Evolutionary conservation across 2,888 invertebrate species (phyloP).

Genomic region (Leptopilina myrica): DNA sequence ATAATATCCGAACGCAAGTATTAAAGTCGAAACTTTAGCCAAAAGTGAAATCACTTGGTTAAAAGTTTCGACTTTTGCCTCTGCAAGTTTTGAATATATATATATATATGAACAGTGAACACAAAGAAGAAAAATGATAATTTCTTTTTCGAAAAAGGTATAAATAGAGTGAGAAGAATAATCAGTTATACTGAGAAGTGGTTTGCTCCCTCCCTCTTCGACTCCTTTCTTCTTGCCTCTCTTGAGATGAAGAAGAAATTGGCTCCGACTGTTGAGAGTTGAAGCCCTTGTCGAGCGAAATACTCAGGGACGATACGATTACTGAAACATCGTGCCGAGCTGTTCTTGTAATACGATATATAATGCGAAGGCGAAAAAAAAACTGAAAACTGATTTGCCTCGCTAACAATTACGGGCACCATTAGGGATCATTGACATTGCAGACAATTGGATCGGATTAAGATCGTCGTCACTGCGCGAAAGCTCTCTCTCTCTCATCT

Average conservation of each 20-base stretch:
- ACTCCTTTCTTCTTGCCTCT: no score
- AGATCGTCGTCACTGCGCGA: slow-evolving; percentile 22
- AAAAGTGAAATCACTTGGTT: no score
- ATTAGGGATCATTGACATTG: slow-evolving; percentile 39
- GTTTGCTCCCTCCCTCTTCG: neutral
- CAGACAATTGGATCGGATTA: slow-evolving; percentile 40
- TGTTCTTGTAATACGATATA: slow-evolving; percentile 38
- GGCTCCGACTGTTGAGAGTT: slow-evolving; percentile 22
- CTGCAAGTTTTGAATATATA: no score
- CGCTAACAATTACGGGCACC: slow-evolving; percentile 34
- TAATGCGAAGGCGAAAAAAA: slow-evolving; percentile 36
- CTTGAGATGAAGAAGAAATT: slow-evolving; percentile 27
- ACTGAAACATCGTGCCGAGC: slow-evolving; percentile 32
- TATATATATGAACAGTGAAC: no score
- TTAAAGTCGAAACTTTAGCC: no score
- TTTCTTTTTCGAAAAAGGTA: neutral
- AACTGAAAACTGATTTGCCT: slow-evolving; percentile 40
- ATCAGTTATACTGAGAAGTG: neutral
- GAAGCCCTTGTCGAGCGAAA: slow-evolving; percentile 29
- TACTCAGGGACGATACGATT: slow-evolving; percentile 30
- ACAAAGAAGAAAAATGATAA: no score
- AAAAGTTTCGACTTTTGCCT: no score
- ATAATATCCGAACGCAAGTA: no score
- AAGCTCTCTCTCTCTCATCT: neutral
- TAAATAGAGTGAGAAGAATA: neutral